Percentiles rank a stretch among this genome's conserved stretches.
Conservation (phyloP, 2,888 invertebrate species). For the Drosophila demipolita region DNA sequence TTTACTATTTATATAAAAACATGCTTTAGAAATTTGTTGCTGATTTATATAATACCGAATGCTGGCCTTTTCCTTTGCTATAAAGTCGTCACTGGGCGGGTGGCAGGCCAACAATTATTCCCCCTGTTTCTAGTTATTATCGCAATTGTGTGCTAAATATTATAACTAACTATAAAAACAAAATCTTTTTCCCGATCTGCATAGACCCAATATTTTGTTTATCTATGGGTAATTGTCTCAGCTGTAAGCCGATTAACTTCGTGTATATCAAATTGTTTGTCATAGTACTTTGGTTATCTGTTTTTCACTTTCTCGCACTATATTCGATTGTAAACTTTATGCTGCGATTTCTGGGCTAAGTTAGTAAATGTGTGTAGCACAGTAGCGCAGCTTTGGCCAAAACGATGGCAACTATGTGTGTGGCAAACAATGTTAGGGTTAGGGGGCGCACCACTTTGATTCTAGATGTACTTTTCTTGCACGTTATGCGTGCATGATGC, state of each 20-base stretch:
- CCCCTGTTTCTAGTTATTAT: constrained; percentile 58
- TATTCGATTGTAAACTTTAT: constrained; percentile 28
- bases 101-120: constrained; percentile 58
- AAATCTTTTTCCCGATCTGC: neutral
- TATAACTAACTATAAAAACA: constrained; percentile 36
- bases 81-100: constrained; percentile 13
- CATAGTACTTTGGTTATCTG: constrained; percentile 3
- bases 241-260: constrained; percentile 61
- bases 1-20: constrained; percentile 15
- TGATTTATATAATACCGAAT: constrained; percentile 30
- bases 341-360: constrained; percentile 12
- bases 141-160: constrained; percentile 66
- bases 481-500: constrained; percentile 55
- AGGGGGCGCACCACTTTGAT: constrained; percentile 14
- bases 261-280: neutral
- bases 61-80: constrained; percentile 1
- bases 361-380: constrained; percentile 35
- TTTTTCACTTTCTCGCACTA: neutral
- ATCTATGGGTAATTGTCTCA: constrained; percentile 25
- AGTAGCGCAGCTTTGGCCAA: constrained; percentile 26
- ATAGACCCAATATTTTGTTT: neutral
- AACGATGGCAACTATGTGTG: constrained; percentile 50
- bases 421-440: constrained; percentile 32
- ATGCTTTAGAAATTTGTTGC: constrained; percentile 56
- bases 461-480: constrained; percentile 61